Base-by-base conservation (phyloP, 2,797 vertebrate species). In the Xerus rutilus region DNA sequence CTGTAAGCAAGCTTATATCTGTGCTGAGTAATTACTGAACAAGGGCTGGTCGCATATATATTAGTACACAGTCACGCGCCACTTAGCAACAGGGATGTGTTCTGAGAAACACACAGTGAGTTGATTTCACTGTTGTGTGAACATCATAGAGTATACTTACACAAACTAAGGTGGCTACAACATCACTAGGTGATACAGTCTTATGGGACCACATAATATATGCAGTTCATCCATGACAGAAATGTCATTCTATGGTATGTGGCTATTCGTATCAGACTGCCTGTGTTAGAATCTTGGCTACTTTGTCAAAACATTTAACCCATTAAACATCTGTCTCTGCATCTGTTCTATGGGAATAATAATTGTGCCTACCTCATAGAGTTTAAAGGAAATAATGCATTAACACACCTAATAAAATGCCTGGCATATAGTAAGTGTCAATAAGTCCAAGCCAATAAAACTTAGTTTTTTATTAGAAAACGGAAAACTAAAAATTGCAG, bases 391-490 rank as follows among this genome's bases (percentile, higher is more conserved):
- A 25, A 86, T 39, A 77, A 92, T n/a, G 5, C 25, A 43, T 77
- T 62, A 35, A 74, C 49, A 13, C 73, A 7, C 35, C 84, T 77
- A 39, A 73, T 45, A 54, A 32, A 87, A 86, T 43, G 32, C 9
- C n/a, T 79, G 74, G 20, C 39, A 64, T 23, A 64, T 0, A 88
- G 39, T 47, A 95, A 15, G 11, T 82, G n/a, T 73, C 76, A 89
- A 43, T 91, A 92, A 86, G 47, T n/a, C 47, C 83, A 87, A 89
- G 39, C 49, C 62, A 52, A 84, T 62, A 93, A 74, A 91, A 73
- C 20, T 78, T 82, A 67, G 18, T 77, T 92, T 89, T 86, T 95
- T 65, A 93, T 91, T 81, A 79, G 79, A 91, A 95, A 94, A 62
- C 18, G 4, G 32, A 92, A 81, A 92, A 54, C 23, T 69, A 64